These are phyloP conservation scores for Pandemis corylana DNA, from an alignment of 2,888 invertebrate species.

Conservation along the genomic window DNA sequence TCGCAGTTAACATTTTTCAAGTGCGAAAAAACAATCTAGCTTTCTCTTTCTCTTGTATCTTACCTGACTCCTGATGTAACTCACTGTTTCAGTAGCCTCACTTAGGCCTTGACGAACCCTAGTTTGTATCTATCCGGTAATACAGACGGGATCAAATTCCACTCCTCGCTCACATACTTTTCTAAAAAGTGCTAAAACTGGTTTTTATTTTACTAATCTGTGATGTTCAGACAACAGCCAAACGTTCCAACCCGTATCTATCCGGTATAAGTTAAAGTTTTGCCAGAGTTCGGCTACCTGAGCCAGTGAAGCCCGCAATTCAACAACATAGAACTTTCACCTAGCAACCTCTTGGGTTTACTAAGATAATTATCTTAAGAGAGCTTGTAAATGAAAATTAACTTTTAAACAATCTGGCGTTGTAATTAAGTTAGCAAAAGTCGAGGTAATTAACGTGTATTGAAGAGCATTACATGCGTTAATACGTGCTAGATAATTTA, in stretches of 20 bases:
- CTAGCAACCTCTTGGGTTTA: slow-evolving; percentile 17
- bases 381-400: slow-evolving; percentile 6
- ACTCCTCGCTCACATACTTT: too few relatives aligned
- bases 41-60: too few relatives aligned
- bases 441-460: slow-evolving; percentile 18
- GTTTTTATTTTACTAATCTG: neutral
- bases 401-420: slow-evolving; percentile 1
- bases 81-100: too few relatives aligned
- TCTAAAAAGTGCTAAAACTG: neutral
- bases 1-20: too few relatives aligned
- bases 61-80: too few relatives aligned
- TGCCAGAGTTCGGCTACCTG: slow-evolving; percentile 14
- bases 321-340: slow-evolving; percentile 33
- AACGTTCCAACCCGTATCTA: slow-evolving; percentile 20
- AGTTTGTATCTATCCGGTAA: too few relatives aligned
- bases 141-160: too few relatives aligned
- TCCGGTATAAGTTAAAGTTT: slow-evolving; percentile 22
- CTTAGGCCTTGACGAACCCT: too few relatives aligned
- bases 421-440: slow-evolving; percentile 23
- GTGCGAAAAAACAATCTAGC: too few relatives aligned
- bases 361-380: slow-evolving; percentile 27
- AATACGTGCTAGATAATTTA: neutral
- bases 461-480: neutral
- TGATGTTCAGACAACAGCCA: slow-evolving; percentile 1
- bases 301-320: slow-evolving; percentile 11